phyloP scores from a whole-genome alignment of 1,140 invertebrate genomes.

The Phortica variegata region DNA sequence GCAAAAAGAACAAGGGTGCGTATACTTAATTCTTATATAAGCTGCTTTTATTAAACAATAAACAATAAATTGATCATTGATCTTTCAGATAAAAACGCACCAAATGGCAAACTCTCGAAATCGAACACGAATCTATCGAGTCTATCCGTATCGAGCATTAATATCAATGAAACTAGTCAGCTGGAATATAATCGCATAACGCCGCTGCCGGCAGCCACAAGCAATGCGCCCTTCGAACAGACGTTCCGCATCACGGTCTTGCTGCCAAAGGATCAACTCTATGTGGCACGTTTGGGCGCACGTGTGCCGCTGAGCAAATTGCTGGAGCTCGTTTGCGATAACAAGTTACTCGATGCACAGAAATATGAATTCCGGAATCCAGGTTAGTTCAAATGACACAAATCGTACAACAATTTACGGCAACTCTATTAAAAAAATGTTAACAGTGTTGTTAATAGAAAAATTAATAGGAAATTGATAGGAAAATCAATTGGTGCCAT shows the following conservation, averaged over 20 bases:
- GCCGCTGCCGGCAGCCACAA: conserved; percentile 48
- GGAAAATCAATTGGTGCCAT: too few species aligned
- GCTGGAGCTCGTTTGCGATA: conserved; percentile 76
- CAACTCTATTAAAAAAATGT: too few species aligned
- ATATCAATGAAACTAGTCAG: conserved; percentile 54
- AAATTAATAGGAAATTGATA: too few species aligned
- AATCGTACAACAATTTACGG: too few species aligned
- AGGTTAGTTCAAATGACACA: conserved; percentile 58
- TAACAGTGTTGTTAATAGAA: too few species aligned
- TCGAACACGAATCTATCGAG: conserved; percentile 53
- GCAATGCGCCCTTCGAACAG: conserved; percentile 55
- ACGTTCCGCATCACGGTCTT: conserved; percentile 65
- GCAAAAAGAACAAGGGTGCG: conserved; percentile 51
- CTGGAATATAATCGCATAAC: conserved; percentile 55
- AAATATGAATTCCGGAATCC: conserved; percentile 81
- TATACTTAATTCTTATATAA: too few species aligned
- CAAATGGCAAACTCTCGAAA: conserved; percentile 50
- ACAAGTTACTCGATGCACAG: conserved; percentile 73
- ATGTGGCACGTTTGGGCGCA: conserved; percentile 60
- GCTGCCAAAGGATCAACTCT: conserved; percentile 79
- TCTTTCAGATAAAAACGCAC: conserved; percentile 30
- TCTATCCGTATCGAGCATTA: conserved; percentile 38
- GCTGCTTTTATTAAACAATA: neutral
- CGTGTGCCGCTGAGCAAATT: conserved; percentile 66
- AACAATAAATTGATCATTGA: neutral